Base-by-base conservation (phyloP, 2,888 invertebrate genomes). In the Scaptomyza flava region DNA sequence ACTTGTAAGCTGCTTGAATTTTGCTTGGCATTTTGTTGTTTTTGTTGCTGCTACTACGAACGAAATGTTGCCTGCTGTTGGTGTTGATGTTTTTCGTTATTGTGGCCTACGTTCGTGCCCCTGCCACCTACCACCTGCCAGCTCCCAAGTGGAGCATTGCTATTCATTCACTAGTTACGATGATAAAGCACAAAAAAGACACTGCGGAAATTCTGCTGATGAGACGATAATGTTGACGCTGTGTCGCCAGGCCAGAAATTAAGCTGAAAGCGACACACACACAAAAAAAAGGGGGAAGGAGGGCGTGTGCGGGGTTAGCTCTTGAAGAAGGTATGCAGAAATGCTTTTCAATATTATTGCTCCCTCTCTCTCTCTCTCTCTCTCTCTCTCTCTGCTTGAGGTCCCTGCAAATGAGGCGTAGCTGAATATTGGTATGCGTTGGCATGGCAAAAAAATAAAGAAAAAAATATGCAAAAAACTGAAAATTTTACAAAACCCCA, bases 121-220 rank as follows among this genome's bases (percentile, higher is more conserved):
- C 17, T 17, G 17, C 17, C 17, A 17, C 45, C n/a, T 1, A 23
- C 41, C 20, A 34, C 38, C 58, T n/a, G 6, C 33, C 38, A 14
- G 30, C 65, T 9, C 9, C 38, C 45, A 1, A 38, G 36, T 41
- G 33, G 59, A 56, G 66, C 74, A 86, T 80, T 83, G 88, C 84
- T 86, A 81, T 88, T 84, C 88, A 88, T 83, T 84, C 88, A 88
- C 81, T 84, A 72, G 88, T 79, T 88, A 68, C 89, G 87, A 86
- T 86, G 84, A 84, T 84, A 88, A 88, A 83, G 87, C 81, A 82
- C 80, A 85, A 83, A 84, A 87, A 88, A 69, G 72, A 61, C 71
- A 85, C 82, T 74, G 79, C 87, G 87, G 87, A 88, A 88, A 86
- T 86, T 76, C 79, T 83, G 89, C 79, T 86, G 87, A 88, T 86